A percentile compares a stretch with the other conserved stretches of the same genome.
Conservation (phyloP, 1,140 invertebrate genomes). For the Zaprionus ornatus region DNA sequence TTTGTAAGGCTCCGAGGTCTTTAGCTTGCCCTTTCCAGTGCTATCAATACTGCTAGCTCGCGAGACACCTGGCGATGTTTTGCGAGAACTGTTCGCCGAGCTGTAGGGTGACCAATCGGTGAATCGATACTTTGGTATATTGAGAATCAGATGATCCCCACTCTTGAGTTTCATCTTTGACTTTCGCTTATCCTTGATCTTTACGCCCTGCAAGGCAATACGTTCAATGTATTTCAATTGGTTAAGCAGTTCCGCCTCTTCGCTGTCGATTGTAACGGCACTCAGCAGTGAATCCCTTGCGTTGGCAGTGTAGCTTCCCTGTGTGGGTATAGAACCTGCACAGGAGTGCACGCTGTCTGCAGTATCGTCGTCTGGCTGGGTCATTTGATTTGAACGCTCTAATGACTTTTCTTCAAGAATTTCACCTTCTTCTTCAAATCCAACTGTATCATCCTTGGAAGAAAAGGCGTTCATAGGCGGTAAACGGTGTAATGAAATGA, state of each 20-base stretch:
- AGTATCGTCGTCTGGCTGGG: slow-evolving; percentile 66
- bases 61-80: slow-evolving; percentile 81
- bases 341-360: slow-evolving; percentile 80
- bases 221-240: slow-evolving; percentile 79
- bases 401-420: slow-evolving; percentile 86
- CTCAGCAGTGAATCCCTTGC: slow-evolving; percentile 62
- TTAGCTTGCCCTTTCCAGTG: slow-evolving; percentile 74
- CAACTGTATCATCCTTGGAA: slow-evolving; percentile 93
- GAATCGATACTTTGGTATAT: slow-evolving; percentile 83
- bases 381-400: slow-evolving; percentile 41
- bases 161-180: slow-evolving; percentile 81
- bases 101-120: slow-evolving; percentile 83
- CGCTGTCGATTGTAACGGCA: slow-evolving; percentile 85
- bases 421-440: slow-evolving; percentile 87
- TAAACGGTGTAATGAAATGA: slow-evolving; percentile 90
- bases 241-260: slow-evolving; percentile 85
- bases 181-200: slow-evolving; percentile 83
- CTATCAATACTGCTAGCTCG: slow-evolving; percentile 82
- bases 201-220: slow-evolving; percentile 82
- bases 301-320: slow-evolving; percentile 57
- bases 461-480: slow-evolving; percentile 94
- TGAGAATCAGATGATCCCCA: slow-evolving; percentile 80
- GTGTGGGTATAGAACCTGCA: slow-evolving; percentile 79
- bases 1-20: slow-evolving; percentile 75
- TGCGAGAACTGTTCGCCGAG: slow-evolving; percentile 81